Evolutionary conservation across 2,888 invertebrate species (phyloP), one percentile per base, ranked within the genome.

Genomic region (Parochlus steinenii): DNA sequence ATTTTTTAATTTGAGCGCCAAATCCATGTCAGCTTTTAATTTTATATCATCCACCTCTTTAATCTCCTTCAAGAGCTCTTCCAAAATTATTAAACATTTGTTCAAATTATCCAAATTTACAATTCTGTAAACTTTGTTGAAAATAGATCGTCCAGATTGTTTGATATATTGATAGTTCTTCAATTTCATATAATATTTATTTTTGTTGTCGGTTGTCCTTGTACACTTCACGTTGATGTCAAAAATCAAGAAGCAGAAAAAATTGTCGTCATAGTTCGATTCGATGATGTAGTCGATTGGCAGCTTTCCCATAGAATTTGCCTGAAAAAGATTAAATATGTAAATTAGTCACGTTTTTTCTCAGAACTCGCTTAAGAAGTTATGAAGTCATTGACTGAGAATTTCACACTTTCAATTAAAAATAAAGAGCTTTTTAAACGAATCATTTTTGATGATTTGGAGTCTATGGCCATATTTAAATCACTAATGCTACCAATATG

Each of bases 261-360:
- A 22, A 36, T 29, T 36, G 18, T 30, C 36, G 24, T 36, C 36
- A 14, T 36, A 29, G 23, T 36, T 36, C n/a, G 36, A 36, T n/a
- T 36, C 11, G 6, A 36, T 29, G 10, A 36, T 14, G 17, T 36
- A 36, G 25, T 36, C 36, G 8, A 36, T 17, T n/a, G 24, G 24
- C n/a, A 18, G 24, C 7, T 30, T 29, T 23, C 30, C 36, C n/a
- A n/a, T n/a, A 6, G 18, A 11, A 12, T 36, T 36, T 7, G 11
- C 6, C 14, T n/a, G 10, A n/a, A n/a, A n/a, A n/a, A n/a, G n/a
- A n/a, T n/a, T n/a, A n/a, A n/a, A n/a, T n/a, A n/a, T n/a, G n/a
- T n/a, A n/a, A n/a, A n/a, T n/a, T n/a, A n/a, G n/a, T n/a, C n/a
- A n/a, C n/a, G n/a, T n/a, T n/a, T n/a, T n/a, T n/a, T n/a, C n/a